Base-by-base conservation (phyloP, 2,888 invertebrate species). In the Oxyteleia sp. region DNA sequence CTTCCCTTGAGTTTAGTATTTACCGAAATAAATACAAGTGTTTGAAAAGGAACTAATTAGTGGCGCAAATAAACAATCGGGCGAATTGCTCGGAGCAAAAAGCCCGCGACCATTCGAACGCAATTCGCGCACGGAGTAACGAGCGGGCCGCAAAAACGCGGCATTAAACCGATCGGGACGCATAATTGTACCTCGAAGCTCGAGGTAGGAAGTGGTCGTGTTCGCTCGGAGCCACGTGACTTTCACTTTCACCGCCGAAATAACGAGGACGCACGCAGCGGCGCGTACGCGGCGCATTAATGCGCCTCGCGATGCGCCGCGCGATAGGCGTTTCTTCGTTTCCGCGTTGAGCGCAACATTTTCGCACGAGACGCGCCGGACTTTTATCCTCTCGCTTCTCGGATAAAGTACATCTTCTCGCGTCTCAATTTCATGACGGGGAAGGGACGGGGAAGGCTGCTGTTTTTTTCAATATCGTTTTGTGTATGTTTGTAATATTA, bases 241-340 rank as follows among this genome's bases (percentile, higher is more conserved):
- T 93, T 93, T 93, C 92, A 91, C 92, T 93, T 92, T 93, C 91
- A 90, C 92, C 88, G 86, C 87, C 91, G 86, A 92, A 92, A 92
- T 90, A 92, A 91, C 88, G 91, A 89, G 91, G 90, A 90, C 92
- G 89, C 88, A 88, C 88, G 85, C 89, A 87, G 82, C 85, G 85
- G 74, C 84, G 79, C 81, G 78, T 80, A 80, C 72, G 64, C 66
- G 69, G 64, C 75, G 71, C 75, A 81, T 76, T 80, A 81, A 84
- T 76, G 76, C 75, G 59, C 69, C 59, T 29, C 45, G 71, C 74
- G 81, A 84, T 78, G 75, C 69, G 72, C 84, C 69, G 59, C 29
- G 55, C 41, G 78, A 78, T 72, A 82, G 69, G 78, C 79, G 79
- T 79, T 79, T 61, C 74, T 74, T 41, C 78, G 78, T 79, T 83